phyloP scores from a whole-genome alignment of 2,888 invertebrate species.

The Timema podura region DNA sequence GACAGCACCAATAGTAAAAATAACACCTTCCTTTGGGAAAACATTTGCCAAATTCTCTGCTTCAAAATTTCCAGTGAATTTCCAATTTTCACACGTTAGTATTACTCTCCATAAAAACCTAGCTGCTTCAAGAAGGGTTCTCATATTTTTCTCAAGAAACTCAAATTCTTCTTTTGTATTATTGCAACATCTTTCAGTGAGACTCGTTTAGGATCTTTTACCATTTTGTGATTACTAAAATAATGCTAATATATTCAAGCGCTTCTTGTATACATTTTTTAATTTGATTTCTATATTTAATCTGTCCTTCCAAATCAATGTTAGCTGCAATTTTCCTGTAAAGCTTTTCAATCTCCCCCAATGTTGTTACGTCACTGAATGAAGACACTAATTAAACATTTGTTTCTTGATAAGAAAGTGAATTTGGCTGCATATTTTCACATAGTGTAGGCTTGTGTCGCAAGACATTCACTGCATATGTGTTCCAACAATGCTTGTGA shows the following conservation, averaged over 20 bases:
- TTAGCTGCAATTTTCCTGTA: background rate
- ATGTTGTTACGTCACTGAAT: background rate
- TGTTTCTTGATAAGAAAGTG: background rate
- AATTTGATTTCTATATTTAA: background rate
- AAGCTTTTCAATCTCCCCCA: background rate
- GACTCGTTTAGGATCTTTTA: background rate
- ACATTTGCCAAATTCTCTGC: background rate
- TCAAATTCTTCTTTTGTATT: background rate
- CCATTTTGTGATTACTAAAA: background rate
- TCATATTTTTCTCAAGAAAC: background rate
- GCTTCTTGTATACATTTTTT: background rate
- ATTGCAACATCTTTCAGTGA: background rate
- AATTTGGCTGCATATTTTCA: background rate
- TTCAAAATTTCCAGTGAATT: background rate
- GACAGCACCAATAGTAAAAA: background rate
- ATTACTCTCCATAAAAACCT: background rate
- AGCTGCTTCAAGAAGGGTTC: background rate
- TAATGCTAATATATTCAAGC: background rate
- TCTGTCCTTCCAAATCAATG: background rate
- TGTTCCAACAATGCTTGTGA: background rate
- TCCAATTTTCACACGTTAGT: background rate
- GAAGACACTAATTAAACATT: background rate
- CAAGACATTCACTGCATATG: background rate
- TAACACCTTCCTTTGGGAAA: background rate
- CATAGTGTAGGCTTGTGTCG: background rate